phyloP scores from a whole-genome alignment of 2,797 vertebrate species.

The Halcyon smyrnensis region DNA sequence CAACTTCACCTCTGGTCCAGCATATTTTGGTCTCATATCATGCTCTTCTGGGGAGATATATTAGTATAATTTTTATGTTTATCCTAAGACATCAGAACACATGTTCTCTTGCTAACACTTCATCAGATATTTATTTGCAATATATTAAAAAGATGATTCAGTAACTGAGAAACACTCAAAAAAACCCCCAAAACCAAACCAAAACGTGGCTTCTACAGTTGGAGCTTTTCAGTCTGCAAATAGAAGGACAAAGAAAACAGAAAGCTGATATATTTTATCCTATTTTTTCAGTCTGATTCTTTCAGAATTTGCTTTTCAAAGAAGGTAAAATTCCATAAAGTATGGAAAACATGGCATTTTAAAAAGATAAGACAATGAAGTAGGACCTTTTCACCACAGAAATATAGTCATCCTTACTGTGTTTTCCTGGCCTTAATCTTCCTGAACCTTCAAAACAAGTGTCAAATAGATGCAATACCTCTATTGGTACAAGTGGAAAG shows the following conservation, averaged over 20 bases:
- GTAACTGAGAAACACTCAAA: neutral
- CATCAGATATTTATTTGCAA: neutral
- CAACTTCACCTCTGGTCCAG: neutral
- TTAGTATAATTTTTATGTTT: neutral
- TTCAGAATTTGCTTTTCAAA: neutral
- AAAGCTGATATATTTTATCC: neutral
- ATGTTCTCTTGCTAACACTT: neutral
- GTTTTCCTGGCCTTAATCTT: neutral
- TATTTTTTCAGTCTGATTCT: neutral
- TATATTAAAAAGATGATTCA: neutral
- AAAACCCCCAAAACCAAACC: neutral
- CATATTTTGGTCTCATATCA: neutral
- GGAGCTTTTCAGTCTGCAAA: neutral
- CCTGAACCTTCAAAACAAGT: neutral
- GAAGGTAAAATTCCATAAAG: neutral
- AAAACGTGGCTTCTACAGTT: neutral
- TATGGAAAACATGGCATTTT: neutral
- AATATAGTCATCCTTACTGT: neutral
- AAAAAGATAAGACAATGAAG: neutral
- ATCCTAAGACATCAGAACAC: neutral
- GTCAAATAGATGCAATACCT: neutral
- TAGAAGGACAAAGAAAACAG: neutral
- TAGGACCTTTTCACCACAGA: neutral
- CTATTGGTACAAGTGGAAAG: neutral
- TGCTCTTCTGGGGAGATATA: neutral